Conservation (phyloP, 2,113 vertebrate species). For the Lepus timidus region DNA sequence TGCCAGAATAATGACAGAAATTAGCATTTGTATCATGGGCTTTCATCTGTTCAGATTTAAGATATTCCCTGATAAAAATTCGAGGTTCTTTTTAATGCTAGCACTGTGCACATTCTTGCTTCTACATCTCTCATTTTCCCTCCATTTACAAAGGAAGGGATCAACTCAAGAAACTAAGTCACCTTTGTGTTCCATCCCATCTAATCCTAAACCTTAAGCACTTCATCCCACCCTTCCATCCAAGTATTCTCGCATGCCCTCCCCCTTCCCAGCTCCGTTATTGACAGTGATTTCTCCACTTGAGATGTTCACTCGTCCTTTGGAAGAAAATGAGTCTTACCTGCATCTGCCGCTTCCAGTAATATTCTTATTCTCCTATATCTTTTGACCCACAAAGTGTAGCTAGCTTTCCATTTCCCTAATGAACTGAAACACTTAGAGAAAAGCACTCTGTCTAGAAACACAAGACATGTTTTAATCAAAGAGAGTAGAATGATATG, state of each 20-base stretch:
- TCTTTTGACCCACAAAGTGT: too few relatives aligned
- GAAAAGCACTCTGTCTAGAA: too few relatives aligned
- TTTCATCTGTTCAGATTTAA: slow-evolving; percentile 32
- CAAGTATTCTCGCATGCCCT: background rate
- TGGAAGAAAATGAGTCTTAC: background rate
- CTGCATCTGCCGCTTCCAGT: background rate
- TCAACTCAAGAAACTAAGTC: background rate
- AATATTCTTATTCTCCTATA: background rate
- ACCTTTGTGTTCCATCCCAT: background rate
- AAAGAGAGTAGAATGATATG: too few relatives aligned
- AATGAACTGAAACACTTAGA: too few relatives aligned
- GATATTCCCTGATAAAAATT: slow-evolving; percentile 10
- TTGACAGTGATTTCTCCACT: background rate
- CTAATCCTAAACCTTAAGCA: background rate
- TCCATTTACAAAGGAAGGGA: background rate
- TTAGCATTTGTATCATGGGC: slow-evolving; percentile 17
- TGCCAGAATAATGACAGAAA: slow-evolving; percentile 35
- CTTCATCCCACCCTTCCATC: background rate
- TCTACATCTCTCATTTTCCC: background rate
- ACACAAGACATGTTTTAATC: too few relatives aligned
- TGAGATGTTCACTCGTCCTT: background rate
- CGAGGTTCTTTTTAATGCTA: slow-evolving; percentile 17
- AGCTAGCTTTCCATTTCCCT: too few relatives aligned
- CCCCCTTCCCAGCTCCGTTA: background rate
- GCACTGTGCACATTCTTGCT: background rate